Evolutionary conservation across 2,113 vertebrate species (phyloP).

Genomic region (Nymphicus hollandicus): DNA sequence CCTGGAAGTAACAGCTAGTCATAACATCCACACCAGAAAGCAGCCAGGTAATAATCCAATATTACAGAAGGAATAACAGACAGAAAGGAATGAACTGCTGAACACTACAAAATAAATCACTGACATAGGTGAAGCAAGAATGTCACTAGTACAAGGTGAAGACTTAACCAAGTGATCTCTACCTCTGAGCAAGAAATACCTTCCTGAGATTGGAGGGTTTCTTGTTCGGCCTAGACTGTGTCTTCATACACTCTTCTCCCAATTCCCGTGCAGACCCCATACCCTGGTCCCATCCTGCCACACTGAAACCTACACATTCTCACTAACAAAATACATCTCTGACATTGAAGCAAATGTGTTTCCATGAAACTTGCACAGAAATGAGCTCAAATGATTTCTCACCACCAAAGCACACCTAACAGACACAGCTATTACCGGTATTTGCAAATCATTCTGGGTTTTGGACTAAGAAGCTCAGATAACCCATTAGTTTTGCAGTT

Average conservation of each 20-base stretch:
- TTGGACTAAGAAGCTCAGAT: not conserved
- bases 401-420: not conserved
- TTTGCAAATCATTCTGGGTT: not conserved
- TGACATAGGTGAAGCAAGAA: not conserved
- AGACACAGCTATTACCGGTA: not conserved
- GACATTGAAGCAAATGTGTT: not conserved
- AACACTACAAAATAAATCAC: not conserved
- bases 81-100: not conserved
- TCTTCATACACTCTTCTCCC: not conserved
- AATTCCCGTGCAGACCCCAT: not conserved
- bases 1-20: not conserved
- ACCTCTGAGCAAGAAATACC: not conserved
- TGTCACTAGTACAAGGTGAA: not conserved
- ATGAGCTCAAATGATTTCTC: not conserved
- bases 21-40: not conserved
- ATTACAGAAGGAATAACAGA: not conserved
- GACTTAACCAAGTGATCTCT: not conserved
- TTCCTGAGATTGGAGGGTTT: not conserved
- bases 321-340: not conserved
- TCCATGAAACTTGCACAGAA: not conserved
- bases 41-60: not conserved
- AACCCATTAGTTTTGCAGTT: not conserved
- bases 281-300: not conserved
- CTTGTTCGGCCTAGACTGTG: not conserved
- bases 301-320: not conserved